Evolutionary conservation across 92 coral and sea anemone genomes (phyloP).

Genomic region (Desmophyllum pertusum): DNA sequence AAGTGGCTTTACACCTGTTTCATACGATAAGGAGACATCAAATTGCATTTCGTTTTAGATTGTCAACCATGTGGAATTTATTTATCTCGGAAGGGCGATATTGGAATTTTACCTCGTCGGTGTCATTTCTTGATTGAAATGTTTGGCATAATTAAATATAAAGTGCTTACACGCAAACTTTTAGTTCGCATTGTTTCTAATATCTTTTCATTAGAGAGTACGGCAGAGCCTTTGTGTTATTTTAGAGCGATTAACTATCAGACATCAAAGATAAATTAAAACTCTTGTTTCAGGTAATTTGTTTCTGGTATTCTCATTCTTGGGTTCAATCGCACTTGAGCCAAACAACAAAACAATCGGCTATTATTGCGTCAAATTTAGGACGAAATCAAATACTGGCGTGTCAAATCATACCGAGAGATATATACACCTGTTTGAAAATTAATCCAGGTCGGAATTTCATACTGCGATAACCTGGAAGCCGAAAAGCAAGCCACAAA

Average conservation of each 20-base stretch:
- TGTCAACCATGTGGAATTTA: constrained; percentile 17
- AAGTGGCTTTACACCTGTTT: not conserved
- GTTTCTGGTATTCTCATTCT: constrained; percentile 14
- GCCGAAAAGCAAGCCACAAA: not conserved
- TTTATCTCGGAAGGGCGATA: not conserved
- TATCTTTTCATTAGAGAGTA: not conserved
- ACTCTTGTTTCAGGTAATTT: not conserved
- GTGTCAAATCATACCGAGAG: constrained; percentile 20
- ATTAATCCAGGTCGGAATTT: constrained; percentile 24
- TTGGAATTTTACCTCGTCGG: constrained; percentile 16
- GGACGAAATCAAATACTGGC: constrained; percentile 41
- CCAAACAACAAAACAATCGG: constrained; percentile 22
- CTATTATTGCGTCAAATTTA: constrained; percentile 25
- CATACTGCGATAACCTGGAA: constrained; percentile 1
- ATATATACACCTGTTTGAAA: constrained; percentile 31
- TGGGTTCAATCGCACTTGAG: constrained; percentile 13
- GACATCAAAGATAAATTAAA: not conserved
- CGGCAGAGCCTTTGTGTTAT: not conserved
- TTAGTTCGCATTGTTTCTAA: not conserved
- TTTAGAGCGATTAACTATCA: not conserved
- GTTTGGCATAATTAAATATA: constrained; percentile 39
- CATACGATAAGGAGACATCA: not conserved
- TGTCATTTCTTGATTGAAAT: constrained; percentile 30
- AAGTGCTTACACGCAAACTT: constrained; percentile 46
- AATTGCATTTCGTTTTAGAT: not conserved